Conservation (phyloP, 1,140 invertebrate genomes). For the Papilio polytes region DNA sequence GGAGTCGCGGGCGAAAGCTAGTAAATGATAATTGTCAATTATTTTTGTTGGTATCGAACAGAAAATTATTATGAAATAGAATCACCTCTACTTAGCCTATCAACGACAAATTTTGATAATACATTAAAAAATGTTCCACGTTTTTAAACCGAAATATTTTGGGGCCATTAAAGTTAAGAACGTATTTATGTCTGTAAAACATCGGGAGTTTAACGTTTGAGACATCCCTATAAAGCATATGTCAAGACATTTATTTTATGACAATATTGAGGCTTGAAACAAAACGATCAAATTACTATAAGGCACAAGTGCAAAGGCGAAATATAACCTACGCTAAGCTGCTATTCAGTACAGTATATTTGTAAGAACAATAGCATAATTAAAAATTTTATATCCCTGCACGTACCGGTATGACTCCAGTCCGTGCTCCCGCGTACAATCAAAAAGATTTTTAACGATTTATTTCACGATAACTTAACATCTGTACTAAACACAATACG, state of each 20-base stretch:
- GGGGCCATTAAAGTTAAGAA: too few relatives aligned
- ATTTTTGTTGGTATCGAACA: background rate
- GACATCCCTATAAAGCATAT: too few relatives aligned
- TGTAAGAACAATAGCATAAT: conserved; percentile 54
- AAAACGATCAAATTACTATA: background rate
- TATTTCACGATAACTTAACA: conserved; percentile 64
- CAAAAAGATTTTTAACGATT: conserved; percentile 70
- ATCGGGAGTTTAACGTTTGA: too few relatives aligned
- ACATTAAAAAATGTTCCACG: too few relatives aligned
- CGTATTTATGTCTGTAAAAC: too few relatives aligned
- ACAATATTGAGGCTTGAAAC: too few relatives aligned
- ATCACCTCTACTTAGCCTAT: too few relatives aligned
- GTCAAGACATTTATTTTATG: too few relatives aligned
- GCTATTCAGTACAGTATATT: conserved; percentile 26
- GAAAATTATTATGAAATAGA: too few relatives aligned
- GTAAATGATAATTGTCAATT: background rate
- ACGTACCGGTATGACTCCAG: background rate
- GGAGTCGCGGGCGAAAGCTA: too few relatives aligned
- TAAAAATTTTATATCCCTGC: conserved; percentile 44
- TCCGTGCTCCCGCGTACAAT: conserved; percentile 56
- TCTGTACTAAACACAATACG: conserved; percentile 68
- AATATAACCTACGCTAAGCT: background rate
- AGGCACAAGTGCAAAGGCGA: background rate
- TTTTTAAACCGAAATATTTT: too few relatives aligned
- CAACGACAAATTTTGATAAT: too few relatives aligned